Evolutionary conservation across 2,888 invertebrate genomes (phyloP).

Genomic region (Ectemnius cavifrons): DNA sequence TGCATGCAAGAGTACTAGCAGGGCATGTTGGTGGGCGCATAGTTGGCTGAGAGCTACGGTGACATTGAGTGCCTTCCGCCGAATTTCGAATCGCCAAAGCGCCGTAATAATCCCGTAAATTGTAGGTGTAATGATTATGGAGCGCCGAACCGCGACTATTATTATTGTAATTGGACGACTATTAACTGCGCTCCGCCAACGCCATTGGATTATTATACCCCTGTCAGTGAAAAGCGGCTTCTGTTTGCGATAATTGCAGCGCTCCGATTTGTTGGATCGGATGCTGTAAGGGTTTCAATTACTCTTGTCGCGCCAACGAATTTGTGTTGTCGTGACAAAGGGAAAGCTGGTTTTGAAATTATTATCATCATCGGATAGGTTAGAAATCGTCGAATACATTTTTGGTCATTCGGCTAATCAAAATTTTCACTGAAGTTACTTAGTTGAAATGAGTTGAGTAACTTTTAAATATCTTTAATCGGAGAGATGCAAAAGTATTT

Average conservation of each 20-base stretch:
- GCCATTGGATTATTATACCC: background rate
- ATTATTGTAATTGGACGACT: conserved; percentile 12
- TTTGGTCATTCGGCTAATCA: too few relatives aligned
- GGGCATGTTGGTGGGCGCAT: too few relatives aligned
- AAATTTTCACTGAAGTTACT: too few relatives aligned
- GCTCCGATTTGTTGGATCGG: background rate
- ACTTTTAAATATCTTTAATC: too few relatives aligned
- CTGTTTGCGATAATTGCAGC: conserved; percentile 2
- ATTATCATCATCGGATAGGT: too few relatives aligned
- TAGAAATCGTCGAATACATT: too few relatives aligned
- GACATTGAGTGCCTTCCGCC: background rate
- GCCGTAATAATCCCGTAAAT: conserved; percentile 9
- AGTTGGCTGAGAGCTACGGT: background rate
- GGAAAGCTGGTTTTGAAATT: too few relatives aligned
- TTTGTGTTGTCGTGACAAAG: background rate
- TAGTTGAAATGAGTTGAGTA: too few relatives aligned
- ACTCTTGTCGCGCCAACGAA: conserved; percentile 8
- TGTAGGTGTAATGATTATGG: conserved; percentile 14
- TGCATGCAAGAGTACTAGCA: too few relatives aligned
- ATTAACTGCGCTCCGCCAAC: background rate
- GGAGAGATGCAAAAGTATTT: too few relatives aligned
- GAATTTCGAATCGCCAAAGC: conserved; percentile 14
- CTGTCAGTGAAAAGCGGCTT: conserved; percentile 1
- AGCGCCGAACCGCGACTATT: conserved; percentile 9
- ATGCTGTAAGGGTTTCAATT: background rate